Conservation (phyloP, 2,113 vertebrate genomes). For the Vulpes lagopus region DNA sequence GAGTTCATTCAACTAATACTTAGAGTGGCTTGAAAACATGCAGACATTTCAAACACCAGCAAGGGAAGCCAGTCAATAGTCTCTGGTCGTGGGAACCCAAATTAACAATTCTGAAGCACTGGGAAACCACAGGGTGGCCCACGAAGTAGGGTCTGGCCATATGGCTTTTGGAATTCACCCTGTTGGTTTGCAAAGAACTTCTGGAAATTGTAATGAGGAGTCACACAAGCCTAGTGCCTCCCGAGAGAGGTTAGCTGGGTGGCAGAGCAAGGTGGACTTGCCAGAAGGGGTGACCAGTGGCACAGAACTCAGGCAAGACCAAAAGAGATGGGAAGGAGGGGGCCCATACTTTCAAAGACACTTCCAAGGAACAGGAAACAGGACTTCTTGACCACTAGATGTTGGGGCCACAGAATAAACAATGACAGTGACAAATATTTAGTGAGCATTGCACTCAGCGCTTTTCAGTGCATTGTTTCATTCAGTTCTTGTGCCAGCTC, state of each 20-base stretch:
- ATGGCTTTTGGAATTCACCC: slow-evolving; percentile 16
- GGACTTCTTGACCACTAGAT: not conserved
- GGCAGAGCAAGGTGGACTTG: not conserved
- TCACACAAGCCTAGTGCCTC: not conserved
- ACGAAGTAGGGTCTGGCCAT: not conserved
- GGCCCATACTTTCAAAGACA: not conserved
- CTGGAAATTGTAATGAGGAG: slow-evolving; percentile 2
- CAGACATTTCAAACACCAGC: slow-evolving; percentile 35
- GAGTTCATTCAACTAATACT: slow-evolving; percentile 19
- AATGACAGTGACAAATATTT: not conserved
- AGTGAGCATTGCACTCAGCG: not conserved
- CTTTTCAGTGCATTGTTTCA: not conserved
- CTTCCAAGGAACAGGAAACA: not conserved
- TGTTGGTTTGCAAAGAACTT: not conserved
- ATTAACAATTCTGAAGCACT: not conserved
- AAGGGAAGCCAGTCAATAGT: not conserved
- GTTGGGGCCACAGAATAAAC: not conserved
- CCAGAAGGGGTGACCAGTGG: not conserved
- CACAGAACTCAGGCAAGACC: not conserved
- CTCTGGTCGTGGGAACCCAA: slow-evolving; percentile 36
- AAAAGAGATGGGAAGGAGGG: not conserved
- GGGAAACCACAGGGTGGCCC: not conserved
- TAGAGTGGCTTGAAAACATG: slow-evolving; percentile 59
- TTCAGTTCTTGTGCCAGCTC: not conserved
- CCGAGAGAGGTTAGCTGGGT: not conserved